These are phyloP conservation scores for Empis livida DNA, from an alignment of 2,888 invertebrate genomes.

Conservation along the genomic window DNA sequence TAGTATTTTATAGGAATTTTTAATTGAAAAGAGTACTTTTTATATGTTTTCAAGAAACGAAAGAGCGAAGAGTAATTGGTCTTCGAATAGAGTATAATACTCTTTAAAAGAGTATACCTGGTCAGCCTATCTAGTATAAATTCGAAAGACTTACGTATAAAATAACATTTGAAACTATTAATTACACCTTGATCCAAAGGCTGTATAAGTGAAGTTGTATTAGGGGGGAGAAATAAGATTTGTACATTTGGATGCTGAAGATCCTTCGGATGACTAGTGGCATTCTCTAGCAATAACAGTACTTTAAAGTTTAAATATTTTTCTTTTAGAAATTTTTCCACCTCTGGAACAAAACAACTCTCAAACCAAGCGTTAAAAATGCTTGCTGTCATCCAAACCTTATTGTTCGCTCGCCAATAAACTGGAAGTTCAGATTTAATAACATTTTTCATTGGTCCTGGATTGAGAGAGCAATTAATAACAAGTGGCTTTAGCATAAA, in stretches of 20 bases:
- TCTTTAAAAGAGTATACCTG: no score
- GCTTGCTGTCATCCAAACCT: constrained; percentile 17
- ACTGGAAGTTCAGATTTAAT: constrained; percentile 13
- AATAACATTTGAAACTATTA: no score
- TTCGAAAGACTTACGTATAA: no score
- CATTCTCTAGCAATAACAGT: neutral
- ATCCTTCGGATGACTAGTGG: neutral
- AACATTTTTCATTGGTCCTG: no score
- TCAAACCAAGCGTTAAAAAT: constrained; percentile 12
- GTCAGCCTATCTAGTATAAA: no score
- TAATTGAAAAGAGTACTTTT: no score
- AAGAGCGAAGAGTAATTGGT: no score
- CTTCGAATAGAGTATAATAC: no score
- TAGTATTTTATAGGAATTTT: no score
- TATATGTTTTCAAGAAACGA: no score
- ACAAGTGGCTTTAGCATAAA: no score
- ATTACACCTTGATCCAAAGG: neutral
- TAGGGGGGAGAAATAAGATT: constrained; percentile 1
- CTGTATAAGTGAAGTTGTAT: neutral
- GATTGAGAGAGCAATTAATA: no score
- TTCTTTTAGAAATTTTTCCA: constrained; percentile 1
- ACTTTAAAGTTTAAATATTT: constrained; percentile 1
- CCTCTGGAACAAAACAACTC: constrained; percentile 3
- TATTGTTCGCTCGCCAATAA: constrained; percentile 19
- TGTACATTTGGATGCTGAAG: constrained; percentile 6